Conservation (phyloP, 2,113 vertebrate genomes). For the Globicephala melas region DNA sequence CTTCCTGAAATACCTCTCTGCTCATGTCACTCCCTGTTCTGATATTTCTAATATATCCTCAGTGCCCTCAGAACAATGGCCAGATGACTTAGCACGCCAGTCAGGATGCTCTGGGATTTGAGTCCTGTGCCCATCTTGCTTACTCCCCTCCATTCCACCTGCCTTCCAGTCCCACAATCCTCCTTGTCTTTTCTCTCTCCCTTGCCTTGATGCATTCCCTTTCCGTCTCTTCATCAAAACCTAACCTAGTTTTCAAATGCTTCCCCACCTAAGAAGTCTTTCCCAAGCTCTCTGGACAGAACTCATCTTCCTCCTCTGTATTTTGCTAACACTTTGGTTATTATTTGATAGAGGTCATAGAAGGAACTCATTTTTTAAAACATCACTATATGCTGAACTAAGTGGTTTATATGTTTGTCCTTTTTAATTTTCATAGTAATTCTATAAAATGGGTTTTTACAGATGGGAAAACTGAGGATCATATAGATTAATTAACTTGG, state of each 20-base stretch:
- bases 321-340: neutral
- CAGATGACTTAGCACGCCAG: neutral
- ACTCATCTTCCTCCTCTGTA: neutral
- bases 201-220: neutral
- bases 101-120: neutral
- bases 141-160: neutral
- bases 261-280: neutral
- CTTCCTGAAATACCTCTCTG: neutral
- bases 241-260: neutral
- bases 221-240: neutral
- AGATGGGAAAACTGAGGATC: neutral
- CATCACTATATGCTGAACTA: neutral
- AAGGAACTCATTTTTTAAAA: neutral
- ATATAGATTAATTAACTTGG: neutral
- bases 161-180: neutral
- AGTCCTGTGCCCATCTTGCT: neutral
- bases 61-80: neutral
- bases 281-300: neutral
- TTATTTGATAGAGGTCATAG: neutral
- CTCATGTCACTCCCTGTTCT: neutral
- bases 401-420: neutral
- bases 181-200: neutral
- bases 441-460: neutral
- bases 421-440: neutral
- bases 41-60: neutral